Evolutionary conservation across 2,888 invertebrate species (phyloP), one percentile per base, ranked within the genome.

Genomic region (Dascillus cervinus): DNA sequence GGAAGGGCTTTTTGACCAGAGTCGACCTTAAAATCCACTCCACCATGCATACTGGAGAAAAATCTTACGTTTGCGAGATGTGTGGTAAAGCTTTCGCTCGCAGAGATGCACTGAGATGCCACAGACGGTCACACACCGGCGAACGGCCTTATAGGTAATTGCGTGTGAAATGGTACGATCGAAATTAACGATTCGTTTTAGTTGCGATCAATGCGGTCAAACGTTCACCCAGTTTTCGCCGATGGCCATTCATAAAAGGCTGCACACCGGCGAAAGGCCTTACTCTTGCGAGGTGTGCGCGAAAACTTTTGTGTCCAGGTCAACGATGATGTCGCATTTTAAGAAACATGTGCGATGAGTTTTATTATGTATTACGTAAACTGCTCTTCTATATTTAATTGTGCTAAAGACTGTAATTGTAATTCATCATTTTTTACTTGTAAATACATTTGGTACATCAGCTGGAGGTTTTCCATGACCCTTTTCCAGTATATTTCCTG

Each of bases 191-290:
- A 34, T 29, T 39, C 9, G 10, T 55, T 57, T 9, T 39, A 64
- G 67, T 37, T 77, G 77, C 52, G 72, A 75, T 41, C 62, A 72
- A 9, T 77, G 77, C 43, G 73, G 73, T 0, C 74, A 75, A 57
- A 71, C 73, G 3, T 77, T 77, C 44, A 75, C 75, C 0, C 76
- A 77, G 44, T 75, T 74, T 47, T 73, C 75, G n/a, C 75, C 75
- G 3, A 72, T 77, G 70, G 73, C 72, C 1, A 75, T 75, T 32
- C 77, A 77, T 47, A 73, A 72, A 53, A 61, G 75, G 31, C 56
- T 75, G 14, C 77, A 77, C 50, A 75, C 75, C 0, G 75, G 75
- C 2, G 76, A 76, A 48, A 57, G 74, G 29, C 77, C 76, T 0
- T 77, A 76, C 47, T 58, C 69, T 24, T 77, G 76, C 50, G 74